Evolutionary conservation across 2,113 vertebrate genomes (phyloP), one percentile per base, ranked within the genome.

Genomic region (Porphyrio hochstetteri): DNA sequence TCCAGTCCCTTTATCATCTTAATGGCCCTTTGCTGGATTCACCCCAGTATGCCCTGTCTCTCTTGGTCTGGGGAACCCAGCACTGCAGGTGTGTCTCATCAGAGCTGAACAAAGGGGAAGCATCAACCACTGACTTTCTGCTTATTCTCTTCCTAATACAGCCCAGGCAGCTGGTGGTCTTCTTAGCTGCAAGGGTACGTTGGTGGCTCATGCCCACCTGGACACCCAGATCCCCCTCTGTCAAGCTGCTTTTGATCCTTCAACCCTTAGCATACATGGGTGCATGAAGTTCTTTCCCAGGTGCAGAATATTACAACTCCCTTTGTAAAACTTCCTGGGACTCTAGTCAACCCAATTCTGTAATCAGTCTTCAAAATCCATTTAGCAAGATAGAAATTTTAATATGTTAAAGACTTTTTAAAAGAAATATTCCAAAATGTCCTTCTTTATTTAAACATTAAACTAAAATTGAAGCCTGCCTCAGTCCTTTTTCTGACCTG

Each of bases 261-360:
- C 23, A 76, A 57, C 2, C 5, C 5, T 6, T 24, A 67, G 5
- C 31, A 48, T 29, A 4, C 25, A 19, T 0, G 11, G 11, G 7
- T 65, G 13, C n/a, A 17, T 31, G 40, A 79, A 13, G 5, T 2
- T 70, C 11, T 65, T 40, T 75, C 23, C n/a, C 23, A 71, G 25
- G 16, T 53, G 44, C 0, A 4, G 48, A 57, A 69, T 72, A 68
- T 40, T 69, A 23, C 7, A 59, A 15, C 31, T 68, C 16, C 57
- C 1, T 2, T 48, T 63, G 21, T 42, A 33, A 40, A 78, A n/a
- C 8, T 63, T 82, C 7, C 18, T 19, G 36, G 86, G 13, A 23
- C 74, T 10, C 21, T 23, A 11, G 13, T 55, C 48, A 95, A 53
- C 0, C 2, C 8, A 5, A 18, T 92, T 82, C 42, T 61, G 16